Conservation (phyloP, 1,140 invertebrate genomes). For the Periplaneta americana region DNA sequence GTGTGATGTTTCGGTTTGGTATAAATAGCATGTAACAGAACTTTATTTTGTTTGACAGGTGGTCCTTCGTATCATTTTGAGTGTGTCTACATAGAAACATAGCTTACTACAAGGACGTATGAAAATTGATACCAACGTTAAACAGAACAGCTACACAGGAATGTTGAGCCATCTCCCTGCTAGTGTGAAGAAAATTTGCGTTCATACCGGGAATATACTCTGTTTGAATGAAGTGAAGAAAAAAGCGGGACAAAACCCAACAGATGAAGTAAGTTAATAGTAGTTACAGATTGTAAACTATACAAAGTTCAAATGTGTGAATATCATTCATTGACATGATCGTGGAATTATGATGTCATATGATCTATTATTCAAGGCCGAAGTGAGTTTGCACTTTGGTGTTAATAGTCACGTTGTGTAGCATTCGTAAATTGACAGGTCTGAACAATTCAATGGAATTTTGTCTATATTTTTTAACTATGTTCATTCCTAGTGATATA, state of each 20-base stretch:
- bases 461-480: background rate
- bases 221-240: slow-evolving; percentile 74
- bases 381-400: background rate
- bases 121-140: background rate
- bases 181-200: slow-evolving; percentile 33
- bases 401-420: background rate
- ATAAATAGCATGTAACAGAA: background rate
- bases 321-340: background rate
- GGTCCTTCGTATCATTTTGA: background rate
- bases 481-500: background rate
- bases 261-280: slow-evolving; percentile 62
- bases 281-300: background rate
- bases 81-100: background rate
- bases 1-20: background rate
- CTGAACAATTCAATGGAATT: background rate
- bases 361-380: background rate
- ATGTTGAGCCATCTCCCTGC: slow-evolving; percentile 14
- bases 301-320: slow-evolving; percentile 6
- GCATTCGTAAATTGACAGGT: background rate
- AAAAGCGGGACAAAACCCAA: slow-evolving; percentile 73
- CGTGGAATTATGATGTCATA: background rate
- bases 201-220: slow-evolving; percentile 84
- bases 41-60: background rate
- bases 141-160: background rate
- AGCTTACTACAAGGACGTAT: background rate